Base-by-base conservation (phyloP, 2,113 vertebrate genomes). In the Dipodomys merriami region DNA sequence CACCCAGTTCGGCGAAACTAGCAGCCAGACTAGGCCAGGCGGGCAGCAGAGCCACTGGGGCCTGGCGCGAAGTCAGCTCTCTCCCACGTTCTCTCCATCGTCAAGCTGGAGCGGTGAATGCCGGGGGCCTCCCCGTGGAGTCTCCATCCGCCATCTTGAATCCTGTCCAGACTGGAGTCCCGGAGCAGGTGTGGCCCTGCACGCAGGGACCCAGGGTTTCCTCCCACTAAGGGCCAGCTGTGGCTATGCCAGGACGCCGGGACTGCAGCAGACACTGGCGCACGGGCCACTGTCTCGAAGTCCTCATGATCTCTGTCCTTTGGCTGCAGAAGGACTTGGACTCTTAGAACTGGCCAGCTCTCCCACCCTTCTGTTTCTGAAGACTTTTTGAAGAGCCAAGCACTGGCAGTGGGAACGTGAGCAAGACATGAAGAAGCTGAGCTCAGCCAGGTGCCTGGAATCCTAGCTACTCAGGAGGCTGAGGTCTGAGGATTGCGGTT, bases 1-100 rank as follows among this genome's bases (percentile, higher is more conserved):
- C 99, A 99, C 97, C 98, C 98, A 0, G 98, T 99, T 44, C 98
- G 98, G 95, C 97, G 98, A 97, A 99, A 98, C 96, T 99, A 98
- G 97, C 65, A 84, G 30, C 57, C 6, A 6, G 67, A 23, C 7
- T n/a, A 73, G 90, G 71, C 89, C 29, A 2, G 74, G 74, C 7
- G 33, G 94, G 90, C 79, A 27, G 60, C 2, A 18, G 84, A 78
- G 65, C 71, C 27, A 1, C 83, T 12, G 12, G 79, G 76, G 64
- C 74, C 96, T 12, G 44, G 87, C 6, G 0, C 11, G 5, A 13
- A 62, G 67, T 77, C 20, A 9, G 65, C 83, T 90, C 87, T 44
- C 6, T 46, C 79, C 39, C 2, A 53, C 8, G 20, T 64, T 57
- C 80, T 81, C 84, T 89, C 69, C 62, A 71, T 29, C 35, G 73